phyloP scores from a whole-genome alignment of 2,113 vertebrate species.

The Rattus norvegicus region DNA sequence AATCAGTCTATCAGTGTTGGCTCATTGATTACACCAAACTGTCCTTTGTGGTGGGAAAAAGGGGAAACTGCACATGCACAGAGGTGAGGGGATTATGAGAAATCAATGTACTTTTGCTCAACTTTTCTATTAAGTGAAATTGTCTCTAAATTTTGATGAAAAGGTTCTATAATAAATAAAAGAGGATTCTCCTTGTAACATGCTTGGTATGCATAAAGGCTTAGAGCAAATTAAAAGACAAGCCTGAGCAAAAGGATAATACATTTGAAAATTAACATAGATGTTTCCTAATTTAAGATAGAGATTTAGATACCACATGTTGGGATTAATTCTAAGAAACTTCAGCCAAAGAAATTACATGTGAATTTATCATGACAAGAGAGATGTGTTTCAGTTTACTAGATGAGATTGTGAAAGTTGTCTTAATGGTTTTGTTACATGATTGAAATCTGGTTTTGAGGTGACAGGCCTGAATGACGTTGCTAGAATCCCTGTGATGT shows the following conservation, averaged over 20 bases:
- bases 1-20: background rate
- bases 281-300: background rate
- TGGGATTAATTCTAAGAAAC: background rate
- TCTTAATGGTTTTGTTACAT: background rate
- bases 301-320: background rate
- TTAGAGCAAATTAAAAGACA: background rate
- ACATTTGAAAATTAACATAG: background rate
- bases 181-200: background rate
- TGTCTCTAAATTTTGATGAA: background rate
- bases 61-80: too few species aligned
- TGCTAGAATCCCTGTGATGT: background rate
- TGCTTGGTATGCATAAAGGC: background rate
- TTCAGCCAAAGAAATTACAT: background rate
- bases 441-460: background rate
- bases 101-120: background rate
- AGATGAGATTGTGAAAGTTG: background rate
- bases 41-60: background rate
- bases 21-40: background rate
- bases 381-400: background rate
- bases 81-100: background rate
- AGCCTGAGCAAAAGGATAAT: background rate
- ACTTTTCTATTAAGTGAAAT: background rate
- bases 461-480: too few species aligned
- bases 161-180: background rate
- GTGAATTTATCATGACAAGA: background rate